Conservation (phyloP, 2,113 vertebrate species). For the Planiliza haematocheilus region DNA sequence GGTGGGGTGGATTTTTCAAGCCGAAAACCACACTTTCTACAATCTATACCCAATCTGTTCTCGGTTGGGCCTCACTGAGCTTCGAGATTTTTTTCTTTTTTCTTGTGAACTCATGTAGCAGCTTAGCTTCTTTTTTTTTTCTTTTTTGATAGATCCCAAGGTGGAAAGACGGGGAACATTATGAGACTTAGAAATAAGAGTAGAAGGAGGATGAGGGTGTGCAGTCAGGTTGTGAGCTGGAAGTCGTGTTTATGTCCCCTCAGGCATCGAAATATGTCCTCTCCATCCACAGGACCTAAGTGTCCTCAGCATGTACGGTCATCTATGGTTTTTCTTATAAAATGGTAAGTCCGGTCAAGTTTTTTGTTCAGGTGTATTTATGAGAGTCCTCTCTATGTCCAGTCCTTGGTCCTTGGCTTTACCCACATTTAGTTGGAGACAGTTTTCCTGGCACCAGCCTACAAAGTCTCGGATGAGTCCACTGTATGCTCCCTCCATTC, state of each 20-base stretch:
- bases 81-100: slow-evolving; percentile 1
- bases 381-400: too few relatives aligned
- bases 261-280: slow-evolving; percentile 35
- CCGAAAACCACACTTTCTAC: slow-evolving; percentile 36
- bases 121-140: slow-evolving; percentile 22
- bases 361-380: too few relatives aligned
- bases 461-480: too few relatives aligned
- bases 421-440: too few relatives aligned
- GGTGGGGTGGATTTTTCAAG: slow-evolving; percentile 29
- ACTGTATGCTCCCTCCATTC: too few relatives aligned
- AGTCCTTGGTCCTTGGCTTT: too few relatives aligned
- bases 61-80: slow-evolving; percentile 36
- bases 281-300: background rate
- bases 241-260: slow-evolving; percentile 42
- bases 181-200: slow-evolving; percentile 8
- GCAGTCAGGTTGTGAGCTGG: background rate
- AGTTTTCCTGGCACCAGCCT: too few relatives aligned
- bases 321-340: too few relatives aligned
- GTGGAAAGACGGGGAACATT: background rate
- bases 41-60: slow-evolving; percentile 55
- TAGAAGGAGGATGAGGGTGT: background rate
- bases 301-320: too few relatives aligned
- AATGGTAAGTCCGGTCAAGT: too few relatives aligned
- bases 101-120: background rate
- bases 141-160: slow-evolving; percentile 14